Evolutionary conservation across 2,888 invertebrate species (phyloP).

Genomic region (Parnassius apollo): DNA sequence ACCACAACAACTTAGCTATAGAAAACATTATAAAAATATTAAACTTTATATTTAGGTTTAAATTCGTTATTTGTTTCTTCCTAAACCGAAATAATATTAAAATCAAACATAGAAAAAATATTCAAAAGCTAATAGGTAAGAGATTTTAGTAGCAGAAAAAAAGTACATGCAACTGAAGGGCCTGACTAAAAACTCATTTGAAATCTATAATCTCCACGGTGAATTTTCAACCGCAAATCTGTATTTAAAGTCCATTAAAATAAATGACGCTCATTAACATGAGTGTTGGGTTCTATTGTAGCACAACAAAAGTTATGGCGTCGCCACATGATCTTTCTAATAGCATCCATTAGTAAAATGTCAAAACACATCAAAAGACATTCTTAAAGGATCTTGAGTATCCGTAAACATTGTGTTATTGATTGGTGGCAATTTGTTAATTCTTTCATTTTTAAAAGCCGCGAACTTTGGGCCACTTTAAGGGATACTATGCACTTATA

Average conservation of each 20-base stretch:
- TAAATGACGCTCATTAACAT: constrained; percentile 75
- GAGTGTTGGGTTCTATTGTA: constrained; percentile 60
- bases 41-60: too few species aligned
- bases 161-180: neutral
- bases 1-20: too few species aligned
- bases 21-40: too few species aligned
- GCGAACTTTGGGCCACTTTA: constrained; percentile 55
- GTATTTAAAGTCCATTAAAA: constrained; percentile 75
- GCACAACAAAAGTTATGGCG: constrained; percentile 50
- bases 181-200: constrained; percentile 35
- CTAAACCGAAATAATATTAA: too few species aligned
- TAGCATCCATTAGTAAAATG: constrained; percentile 77
- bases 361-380: constrained; percentile 78
- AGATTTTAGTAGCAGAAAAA: too few species aligned
- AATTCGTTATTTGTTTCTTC: too few species aligned
- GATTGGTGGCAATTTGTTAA: constrained; percentile 73
- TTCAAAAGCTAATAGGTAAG: too few species aligned
- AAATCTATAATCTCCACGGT: constrained; percentile 60
- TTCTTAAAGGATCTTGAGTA: constrained; percentile 54
- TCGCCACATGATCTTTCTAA: constrained; percentile 63
- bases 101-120: too few species aligned
- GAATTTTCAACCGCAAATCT: constrained; percentile 66
- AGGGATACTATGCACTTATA: constrained; percentile 56
- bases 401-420: constrained; percentile 61
- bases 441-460: constrained; percentile 59